phyloP scores from a whole-genome alignment of 2,797 vertebrate species.

The Microhierax caerulescens region DNA sequence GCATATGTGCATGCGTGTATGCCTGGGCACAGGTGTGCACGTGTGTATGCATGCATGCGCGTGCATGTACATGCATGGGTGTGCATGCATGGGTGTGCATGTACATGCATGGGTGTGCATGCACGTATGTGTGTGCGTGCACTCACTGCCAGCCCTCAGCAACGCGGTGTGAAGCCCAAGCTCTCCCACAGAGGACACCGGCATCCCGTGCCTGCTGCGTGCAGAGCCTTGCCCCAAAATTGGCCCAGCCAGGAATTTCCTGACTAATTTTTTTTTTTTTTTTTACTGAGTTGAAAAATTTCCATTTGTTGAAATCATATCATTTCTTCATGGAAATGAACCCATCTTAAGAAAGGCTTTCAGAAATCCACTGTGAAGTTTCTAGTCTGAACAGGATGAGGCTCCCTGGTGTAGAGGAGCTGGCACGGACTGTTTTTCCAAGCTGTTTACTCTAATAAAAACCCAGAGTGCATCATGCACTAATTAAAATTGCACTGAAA shows the following conservation, averaged over 20 bases:
- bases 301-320: neutral
- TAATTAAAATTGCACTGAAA: slow-evolving; percentile 46
- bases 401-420: slow-evolving; percentile 41
- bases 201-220: neutral
- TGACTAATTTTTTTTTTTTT: neutral
- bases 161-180: fast-evolving
- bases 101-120: neutral
- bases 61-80: neutral
- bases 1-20: neutral
- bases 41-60: fast-evolving
- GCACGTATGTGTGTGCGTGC: fast-evolving
- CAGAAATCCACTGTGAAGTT: neutral
- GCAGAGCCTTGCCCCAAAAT: neutral
- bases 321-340: neutral
- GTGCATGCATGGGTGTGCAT: neutral
- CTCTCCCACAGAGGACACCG: neutral
- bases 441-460: slow-evolving; percentile 51
- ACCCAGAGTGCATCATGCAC: neutral
- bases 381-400: slow-evolving; percentile 53
- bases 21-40: too few relatives aligned
- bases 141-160: neutral
- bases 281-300: neutral
- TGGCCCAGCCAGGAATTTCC: slow-evolving; percentile 2
- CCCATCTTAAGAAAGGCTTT: neutral
- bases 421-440: slow-evolving; percentile 1